Base-by-base conservation (phyloP, 2,797 vertebrate genomes). In the Sebastes vulpes region DNA sequence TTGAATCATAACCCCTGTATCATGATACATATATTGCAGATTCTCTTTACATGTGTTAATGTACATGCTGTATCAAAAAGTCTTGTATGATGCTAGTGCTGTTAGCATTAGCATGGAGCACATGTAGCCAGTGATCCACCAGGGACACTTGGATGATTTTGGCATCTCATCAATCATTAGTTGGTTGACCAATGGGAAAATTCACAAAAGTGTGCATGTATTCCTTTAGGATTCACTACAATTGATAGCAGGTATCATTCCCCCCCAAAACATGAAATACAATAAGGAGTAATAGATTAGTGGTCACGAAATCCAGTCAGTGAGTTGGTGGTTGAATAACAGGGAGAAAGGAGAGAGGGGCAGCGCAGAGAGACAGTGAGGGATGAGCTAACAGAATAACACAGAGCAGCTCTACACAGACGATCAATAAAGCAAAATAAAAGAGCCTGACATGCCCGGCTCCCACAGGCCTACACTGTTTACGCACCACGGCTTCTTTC, bases 341-440 rank as follows among this genome's bases (percentile, higher is more conserved):
- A 64, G 31, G 31, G 21, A 65, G 53, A 65, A 25, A 50, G 54
- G 42, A 67, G 48, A 70, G 59, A 9, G 3, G 0, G 35, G 26
- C 35, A 16, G 48, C 20, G 26, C n/a, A 52, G 46, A 68, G 64
- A 60, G 72, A 82, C 65, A 54, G 32, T 64, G 78, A 81, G 50
- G 48, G 77, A 85, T 72, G 82, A 74, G 79, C 59, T 69, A 75
- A 70, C 58, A 70, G 63, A 69, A 42, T 1, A 64, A 61, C 80
- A 69, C 69, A 25, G n/a, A 31, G 69, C 66, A 67, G 68, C 66
- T 21, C 58, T 5, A 28, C 65, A 53, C 58, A 68, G 32, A 65
- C 66, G 67, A 83, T 88, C 83, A 77, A 85, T 91, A 82, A 32
- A 69, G 42, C 31, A 46, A 75, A 85, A 86, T 70, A 67, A 72